Percentiles rank a stretch among this genome's conserved stretches.
These are phyloP conservation scores for Eupithecia abbreviata DNA, from an alignment of 2,888 invertebrate genomes.

Conservation along the genomic window DNA sequence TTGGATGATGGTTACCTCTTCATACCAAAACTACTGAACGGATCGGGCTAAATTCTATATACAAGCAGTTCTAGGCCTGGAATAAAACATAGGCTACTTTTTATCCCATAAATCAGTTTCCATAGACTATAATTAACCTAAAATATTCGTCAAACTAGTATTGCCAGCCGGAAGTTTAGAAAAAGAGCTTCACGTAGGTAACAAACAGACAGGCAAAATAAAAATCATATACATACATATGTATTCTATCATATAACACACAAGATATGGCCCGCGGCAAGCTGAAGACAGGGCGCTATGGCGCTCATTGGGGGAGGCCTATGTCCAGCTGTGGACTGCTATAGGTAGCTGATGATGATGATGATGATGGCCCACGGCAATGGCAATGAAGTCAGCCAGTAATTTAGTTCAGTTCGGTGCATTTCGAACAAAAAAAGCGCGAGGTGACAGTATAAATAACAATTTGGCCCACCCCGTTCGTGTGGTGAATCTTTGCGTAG, in stretches of 20 bases:
- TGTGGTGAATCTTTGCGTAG: constrained; percentile 48
- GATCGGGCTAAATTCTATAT: too few relatives aligned
- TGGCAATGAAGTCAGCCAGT: constrained; percentile 64
- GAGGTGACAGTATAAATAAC: constrained; percentile 84
- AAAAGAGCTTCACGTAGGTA: not conserved
- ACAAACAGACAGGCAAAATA: not conserved
- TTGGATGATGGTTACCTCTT: too few relatives aligned
- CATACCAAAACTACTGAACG: too few relatives aligned
- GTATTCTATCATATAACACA: constrained; percentile 35
- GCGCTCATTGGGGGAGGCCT: too few relatives aligned
- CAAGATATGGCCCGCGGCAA: constrained; percentile 36
- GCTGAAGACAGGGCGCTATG: too few relatives aligned
- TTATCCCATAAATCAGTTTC: too few relatives aligned
- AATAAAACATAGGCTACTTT: too few relatives aligned
- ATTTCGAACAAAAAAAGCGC: constrained; percentile 70
- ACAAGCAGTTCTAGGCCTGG: too few relatives aligned
- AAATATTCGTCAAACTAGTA: not conserved
- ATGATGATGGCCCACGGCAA: constrained; percentile 24
- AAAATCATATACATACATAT: constrained; percentile 21
- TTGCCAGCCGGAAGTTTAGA: not conserved
- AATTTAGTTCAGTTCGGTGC: constrained; percentile 70
- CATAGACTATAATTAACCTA: not conserved
- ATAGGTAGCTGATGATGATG: too few relatives aligned
- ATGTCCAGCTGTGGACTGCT: too few relatives aligned
- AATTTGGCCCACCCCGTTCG: constrained; percentile 83